Conservation (phyloP, 2,888 invertebrate genomes). For the Celastrina argiolus region DNA sequence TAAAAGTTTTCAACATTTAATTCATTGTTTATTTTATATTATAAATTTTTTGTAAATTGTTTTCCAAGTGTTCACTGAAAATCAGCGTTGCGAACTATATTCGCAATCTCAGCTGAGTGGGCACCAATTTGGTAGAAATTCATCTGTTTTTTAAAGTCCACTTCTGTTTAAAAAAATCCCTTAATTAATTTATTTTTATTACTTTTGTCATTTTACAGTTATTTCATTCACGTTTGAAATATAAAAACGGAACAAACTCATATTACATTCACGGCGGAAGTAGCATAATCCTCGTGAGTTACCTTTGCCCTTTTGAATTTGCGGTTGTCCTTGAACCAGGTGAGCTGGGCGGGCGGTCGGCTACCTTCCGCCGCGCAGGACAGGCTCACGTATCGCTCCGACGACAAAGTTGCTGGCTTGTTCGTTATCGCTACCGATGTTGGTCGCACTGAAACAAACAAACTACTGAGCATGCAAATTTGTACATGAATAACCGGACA, state of each 20-base stretch:
- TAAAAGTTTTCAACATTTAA: too few species aligned
- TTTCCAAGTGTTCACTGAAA: too few species aligned
- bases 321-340: conserved; percentile 90
- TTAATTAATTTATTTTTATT: not conserved
- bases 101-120: too few species aligned
- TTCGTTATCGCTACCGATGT: conserved; percentile 85
- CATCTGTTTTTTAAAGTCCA: too few species aligned
- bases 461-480: not conserved
- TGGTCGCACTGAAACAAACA: conserved; percentile 84
- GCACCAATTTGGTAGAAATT: too few species aligned
- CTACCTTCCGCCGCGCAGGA: conserved; percentile 91
- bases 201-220: not conserved
- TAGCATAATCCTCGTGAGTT: conserved; percentile 28
- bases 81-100: too few species aligned
- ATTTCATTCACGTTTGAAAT: not conserved
- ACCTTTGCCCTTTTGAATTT: conserved; percentile 88
- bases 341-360: conserved; percentile 89
- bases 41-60: too few species aligned
- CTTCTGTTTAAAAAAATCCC: too few species aligned
- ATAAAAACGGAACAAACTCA: not conserved
- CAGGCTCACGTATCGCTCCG: conserved; percentile 87
- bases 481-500: not conserved
- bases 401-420: conserved; percentile 87
- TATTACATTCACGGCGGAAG: not conserved
- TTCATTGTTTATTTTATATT: too few species aligned